Conservation (phyloP, 2,888 invertebrate species). For the Hydroisotoma schaefferi region DNA sequence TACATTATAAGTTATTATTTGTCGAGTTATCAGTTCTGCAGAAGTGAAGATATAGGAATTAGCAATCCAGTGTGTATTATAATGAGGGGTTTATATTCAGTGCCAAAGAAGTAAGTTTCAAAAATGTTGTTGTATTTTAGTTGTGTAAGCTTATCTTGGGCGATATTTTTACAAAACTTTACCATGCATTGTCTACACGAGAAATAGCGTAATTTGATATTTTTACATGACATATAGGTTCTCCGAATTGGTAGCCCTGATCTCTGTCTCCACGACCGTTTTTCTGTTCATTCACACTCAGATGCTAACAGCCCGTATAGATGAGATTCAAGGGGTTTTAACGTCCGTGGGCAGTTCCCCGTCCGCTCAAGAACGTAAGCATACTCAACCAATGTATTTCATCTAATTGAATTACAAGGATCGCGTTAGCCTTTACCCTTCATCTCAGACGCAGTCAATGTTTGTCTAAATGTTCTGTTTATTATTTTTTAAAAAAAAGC, state of each 20-base stretch:
- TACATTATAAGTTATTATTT: no score
- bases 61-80: no score
- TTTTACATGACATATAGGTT: neutral
- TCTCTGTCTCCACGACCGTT: slow-evolving; percentile 48
- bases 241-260: slow-evolving; percentile 36
- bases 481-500: no score
- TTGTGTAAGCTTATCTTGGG: neutral
- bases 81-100: no score
- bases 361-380: slow-evolving; percentile 46
- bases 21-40: no score
- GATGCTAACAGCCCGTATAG: slow-evolving; percentile 44
- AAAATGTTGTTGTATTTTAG: neutral
- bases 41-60: no score
- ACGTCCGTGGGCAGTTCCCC: slow-evolving; percentile 39
- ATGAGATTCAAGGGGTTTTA: slow-evolving; percentile 46
- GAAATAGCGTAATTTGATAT: neutral
- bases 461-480: no score
- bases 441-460: no score
- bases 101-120: neutral
- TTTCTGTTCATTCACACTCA: slow-evolving; percentile 48
- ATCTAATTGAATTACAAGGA: no score
- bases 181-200: neutral
- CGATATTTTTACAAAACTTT: neutral
- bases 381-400: no score
- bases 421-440: no score